Conservation (phyloP, 2,888 invertebrate species). For the Zele albiditarsus region DNA sequence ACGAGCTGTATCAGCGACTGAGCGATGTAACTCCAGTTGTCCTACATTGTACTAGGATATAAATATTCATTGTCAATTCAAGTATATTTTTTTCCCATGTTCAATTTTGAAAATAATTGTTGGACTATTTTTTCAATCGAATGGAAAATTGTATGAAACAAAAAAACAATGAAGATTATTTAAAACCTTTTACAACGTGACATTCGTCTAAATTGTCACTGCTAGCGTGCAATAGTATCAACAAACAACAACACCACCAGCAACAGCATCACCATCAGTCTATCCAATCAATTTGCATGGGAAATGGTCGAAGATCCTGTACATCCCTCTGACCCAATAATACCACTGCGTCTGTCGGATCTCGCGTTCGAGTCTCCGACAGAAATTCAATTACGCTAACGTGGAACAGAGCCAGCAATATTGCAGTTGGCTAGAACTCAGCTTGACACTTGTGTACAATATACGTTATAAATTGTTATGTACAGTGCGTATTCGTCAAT, state of each 20-base stretch:
- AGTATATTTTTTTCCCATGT: background rate
- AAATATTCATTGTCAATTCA: background rate
- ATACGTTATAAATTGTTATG: conserved; percentile 9
- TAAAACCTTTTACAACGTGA: background rate
- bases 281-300: conserved; percentile 61
- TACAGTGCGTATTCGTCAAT: conserved; percentile 17
- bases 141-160: background rate
- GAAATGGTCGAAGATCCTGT: conserved; percentile 56
- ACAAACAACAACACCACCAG: background rate
- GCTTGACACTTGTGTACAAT: background rate
- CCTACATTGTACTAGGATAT: no score
- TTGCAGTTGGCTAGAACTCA: conserved; percentile 12
- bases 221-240: background rate
- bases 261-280: background rate
- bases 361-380: conserved; percentile 38
- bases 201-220: background rate
- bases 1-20: no score
- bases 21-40: no score
- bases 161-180: background rate
- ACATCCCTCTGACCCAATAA: conserved; percentile 57
- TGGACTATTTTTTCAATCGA: background rate
- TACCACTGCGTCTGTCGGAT: conserved; percentile 43
- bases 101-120: background rate
- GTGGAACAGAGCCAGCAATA: conserved; percentile 39
- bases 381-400: conserved; percentile 62